Percentiles rank a stretch among this genome's conserved stretches.
phyloP scores from a whole-genome alignment of 1,140 invertebrate genomes.

The Zophobas morio region DNA sequence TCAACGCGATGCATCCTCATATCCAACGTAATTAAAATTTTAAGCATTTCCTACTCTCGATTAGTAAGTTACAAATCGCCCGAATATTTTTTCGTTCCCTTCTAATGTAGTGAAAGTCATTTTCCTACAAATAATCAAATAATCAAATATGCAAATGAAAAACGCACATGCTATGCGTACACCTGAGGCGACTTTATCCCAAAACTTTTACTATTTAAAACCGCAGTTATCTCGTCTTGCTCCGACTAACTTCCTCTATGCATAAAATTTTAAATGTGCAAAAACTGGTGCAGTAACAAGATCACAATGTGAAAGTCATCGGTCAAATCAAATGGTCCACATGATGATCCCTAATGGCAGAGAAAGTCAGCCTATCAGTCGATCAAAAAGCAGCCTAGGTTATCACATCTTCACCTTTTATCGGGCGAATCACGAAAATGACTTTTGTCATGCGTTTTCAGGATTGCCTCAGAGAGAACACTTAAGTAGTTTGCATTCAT shows the following conservation, averaged over 20 bases:
- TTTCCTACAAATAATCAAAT: neutral
- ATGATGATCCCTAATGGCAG: slow-evolving; percentile 38
- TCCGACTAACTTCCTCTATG: slow-evolving; percentile 11
- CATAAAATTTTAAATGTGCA: slow-evolving; percentile 5
- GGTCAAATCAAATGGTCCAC: slow-evolving; percentile 35
- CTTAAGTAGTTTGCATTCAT: too few species aligned
- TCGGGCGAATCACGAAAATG: too few species aligned
- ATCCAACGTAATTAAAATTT: too few species aligned
- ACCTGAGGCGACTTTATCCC: neutral
- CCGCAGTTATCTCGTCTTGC: slow-evolving; percentile 11
- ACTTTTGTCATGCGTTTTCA: too few species aligned
- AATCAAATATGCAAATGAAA: slow-evolving; percentile 23
- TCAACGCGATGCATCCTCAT: too few species aligned
- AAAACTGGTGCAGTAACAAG: slow-evolving; percentile 26
- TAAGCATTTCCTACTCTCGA: too few species aligned
- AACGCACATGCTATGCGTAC: slow-evolving; percentile 3
- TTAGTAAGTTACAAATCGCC: neutral
- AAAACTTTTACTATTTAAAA: slow-evolving; percentile 26
- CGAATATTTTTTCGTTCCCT: neutral
- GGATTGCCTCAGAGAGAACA: too few species aligned
- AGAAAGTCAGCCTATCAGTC: slow-evolving; percentile 4
- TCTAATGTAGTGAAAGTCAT: slow-evolving; percentile 20
- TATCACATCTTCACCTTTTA: too few species aligned
- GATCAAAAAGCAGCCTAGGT: too few species aligned
- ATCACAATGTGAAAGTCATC: slow-evolving; percentile 37